phyloP scores from a whole-genome alignment of 2,797 vertebrate genomes.

The Melanotaenia pygmaea region DNA sequence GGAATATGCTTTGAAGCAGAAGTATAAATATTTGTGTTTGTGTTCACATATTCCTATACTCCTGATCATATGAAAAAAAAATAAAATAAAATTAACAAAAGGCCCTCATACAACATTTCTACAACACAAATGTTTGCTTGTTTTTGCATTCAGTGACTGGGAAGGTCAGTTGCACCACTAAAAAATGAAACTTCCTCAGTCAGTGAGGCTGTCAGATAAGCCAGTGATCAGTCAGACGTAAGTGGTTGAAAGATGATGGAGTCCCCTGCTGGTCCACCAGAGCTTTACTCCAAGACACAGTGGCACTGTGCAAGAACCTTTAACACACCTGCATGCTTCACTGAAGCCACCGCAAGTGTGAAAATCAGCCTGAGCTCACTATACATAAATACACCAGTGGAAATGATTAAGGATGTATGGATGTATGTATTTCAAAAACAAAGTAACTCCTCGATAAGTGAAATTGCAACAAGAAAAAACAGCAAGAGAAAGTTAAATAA shows the following conservation, averaged over 20 bases:
- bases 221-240: conserved; percentile 56
- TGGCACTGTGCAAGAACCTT: conserved; percentile 54
- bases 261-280: conserved; percentile 47
- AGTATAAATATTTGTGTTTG: neutral
- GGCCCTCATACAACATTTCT: neutral
- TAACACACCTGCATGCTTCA: conserved; percentile 76
- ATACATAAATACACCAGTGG: conserved; percentile 58
- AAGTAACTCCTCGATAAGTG: neutral
- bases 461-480: neutral
- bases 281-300: conserved; percentile 42
- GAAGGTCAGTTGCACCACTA: conserved; percentile 14
- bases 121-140: conserved; percentile 3
- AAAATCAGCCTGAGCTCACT: conserved; percentile 65
- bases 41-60: neutral
- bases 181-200: conserved; percentile 22
- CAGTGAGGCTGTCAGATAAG: conserved; percentile 43
- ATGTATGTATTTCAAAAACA: neutral
- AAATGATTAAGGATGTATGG: conserved; percentile 59
- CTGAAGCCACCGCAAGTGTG: conserved; percentile 66
- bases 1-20: neutral
- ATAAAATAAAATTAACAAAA: neutral
- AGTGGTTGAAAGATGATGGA: conserved; percentile 46
- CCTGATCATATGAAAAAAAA: neutral
- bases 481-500: neutral
- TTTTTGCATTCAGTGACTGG: conserved; percentile 4